phyloP scores from a whole-genome alignment of 2,888 invertebrate species.

The Eupithecia pulchellata region DNA sequence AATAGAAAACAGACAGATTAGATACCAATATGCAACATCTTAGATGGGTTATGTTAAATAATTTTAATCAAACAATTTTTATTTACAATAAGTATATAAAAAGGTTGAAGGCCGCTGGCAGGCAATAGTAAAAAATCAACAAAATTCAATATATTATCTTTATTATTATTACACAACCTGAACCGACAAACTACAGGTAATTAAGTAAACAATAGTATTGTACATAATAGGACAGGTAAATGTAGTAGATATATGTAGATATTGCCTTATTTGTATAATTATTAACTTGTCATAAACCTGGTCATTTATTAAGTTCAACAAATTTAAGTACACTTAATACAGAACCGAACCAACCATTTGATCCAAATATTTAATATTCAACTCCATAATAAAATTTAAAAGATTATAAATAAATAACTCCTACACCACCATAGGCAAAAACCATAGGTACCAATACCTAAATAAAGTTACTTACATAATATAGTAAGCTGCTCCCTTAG shows the following conservation, averaged over 20 bases:
- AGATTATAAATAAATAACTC: not conserved
- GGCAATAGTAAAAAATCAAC: not conserved
- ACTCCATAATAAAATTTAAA: not conserved
- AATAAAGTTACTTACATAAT: not conserved
- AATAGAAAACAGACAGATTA: too few relatives aligned
- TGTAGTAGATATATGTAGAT: too few relatives aligned
- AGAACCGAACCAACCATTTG: slow-evolving; percentile 1
- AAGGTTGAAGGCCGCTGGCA: too few relatives aligned
- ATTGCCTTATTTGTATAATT: too few relatives aligned
- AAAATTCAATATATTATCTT: not conserved
- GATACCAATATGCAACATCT: too few relatives aligned
- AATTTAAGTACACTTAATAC: not conserved
- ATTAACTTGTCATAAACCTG: not conserved
- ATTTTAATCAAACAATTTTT: too few relatives aligned
- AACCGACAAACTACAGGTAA: not conserved
- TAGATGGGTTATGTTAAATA: too few relatives aligned
- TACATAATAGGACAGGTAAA: not conserved
- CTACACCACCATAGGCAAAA: not conserved
- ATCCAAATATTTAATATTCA: not conserved
- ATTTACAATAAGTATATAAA: too few relatives aligned
- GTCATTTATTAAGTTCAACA: not conserved
- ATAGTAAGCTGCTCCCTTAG: too few relatives aligned
- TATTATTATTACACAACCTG: not conserved
- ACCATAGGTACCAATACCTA: not conserved
- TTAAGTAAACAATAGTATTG: not conserved